Evolutionary conservation across 2,888 invertebrate genomes (phyloP).

Genomic region (Drosophila meridiana): DNA sequence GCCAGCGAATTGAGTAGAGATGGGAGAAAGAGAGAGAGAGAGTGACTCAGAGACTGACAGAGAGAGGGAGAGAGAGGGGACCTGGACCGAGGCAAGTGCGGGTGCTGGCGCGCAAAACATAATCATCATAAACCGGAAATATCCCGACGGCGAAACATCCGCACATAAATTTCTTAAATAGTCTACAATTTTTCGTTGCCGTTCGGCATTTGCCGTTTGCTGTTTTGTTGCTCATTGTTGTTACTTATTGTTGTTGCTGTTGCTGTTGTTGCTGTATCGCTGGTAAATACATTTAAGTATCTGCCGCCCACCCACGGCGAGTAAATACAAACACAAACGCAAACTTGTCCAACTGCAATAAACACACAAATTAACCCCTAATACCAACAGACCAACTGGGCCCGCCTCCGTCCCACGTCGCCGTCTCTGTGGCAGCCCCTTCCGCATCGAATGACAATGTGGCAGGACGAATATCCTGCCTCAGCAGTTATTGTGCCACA

Average conservation of each 20-base stretch:
- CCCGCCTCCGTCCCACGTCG: background rate
- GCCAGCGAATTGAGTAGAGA: background rate
- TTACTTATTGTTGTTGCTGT: slow-evolving; percentile 35
- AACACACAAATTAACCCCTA: slow-evolving; percentile 81
- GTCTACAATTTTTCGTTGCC: slow-evolving; percentile 76
- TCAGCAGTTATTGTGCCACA: slow-evolving; percentile 41
- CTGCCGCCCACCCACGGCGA: slow-evolving; percentile 47
- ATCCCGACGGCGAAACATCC: slow-evolving; percentile 81
- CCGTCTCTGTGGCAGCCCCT: background rate
- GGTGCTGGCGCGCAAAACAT: slow-evolving; percentile 66
- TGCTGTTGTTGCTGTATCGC: slow-evolving; percentile 47
- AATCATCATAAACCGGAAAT: slow-evolving; percentile 82
- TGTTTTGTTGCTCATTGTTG: slow-evolving; percentile 37
- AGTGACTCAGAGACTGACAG: background rate
- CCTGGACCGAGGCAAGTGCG: slow-evolving; percentile 18
- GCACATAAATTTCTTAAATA: slow-evolving; percentile 82
- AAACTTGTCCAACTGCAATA: slow-evolving; percentile 79
- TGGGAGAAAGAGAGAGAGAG: background rate
- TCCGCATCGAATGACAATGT: slow-evolving; percentile 45
- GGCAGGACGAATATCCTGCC: slow-evolving; percentile 48
- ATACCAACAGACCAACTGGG: slow-evolving; percentile 56
- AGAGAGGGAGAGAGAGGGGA: background rate
- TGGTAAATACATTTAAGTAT: slow-evolving; percentile 79
- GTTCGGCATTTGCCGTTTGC: slow-evolving; percentile 62
- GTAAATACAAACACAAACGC: slow-evolving; percentile 47